phyloP scores from a whole-genome alignment of 2,888 invertebrate species.

The Dione juno region DNA sequence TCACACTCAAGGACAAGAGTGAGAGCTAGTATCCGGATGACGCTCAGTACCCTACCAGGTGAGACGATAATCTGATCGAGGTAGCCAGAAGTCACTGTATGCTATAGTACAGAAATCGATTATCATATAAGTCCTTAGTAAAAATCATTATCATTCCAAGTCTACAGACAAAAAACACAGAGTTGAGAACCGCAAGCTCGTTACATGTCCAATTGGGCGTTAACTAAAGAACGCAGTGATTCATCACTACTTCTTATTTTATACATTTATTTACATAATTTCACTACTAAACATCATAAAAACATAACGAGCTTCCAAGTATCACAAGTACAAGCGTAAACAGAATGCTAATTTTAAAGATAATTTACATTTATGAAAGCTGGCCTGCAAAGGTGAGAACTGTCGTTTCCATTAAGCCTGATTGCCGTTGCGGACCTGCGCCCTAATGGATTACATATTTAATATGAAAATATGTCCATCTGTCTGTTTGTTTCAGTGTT shows the following conservation, averaged over 20 bases:
- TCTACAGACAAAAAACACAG: too few species aligned
- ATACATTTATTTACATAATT: neutral
- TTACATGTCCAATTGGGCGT: too few species aligned
- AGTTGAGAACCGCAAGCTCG: too few species aligned
- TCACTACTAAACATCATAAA: neutral
- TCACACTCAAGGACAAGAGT: too few species aligned
- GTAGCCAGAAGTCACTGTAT: too few species aligned
- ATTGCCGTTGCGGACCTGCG: conserved; percentile 13
- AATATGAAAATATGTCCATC: conserved; percentile 25
- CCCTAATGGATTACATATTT: conserved; percentile 26
- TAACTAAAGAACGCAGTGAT: too few species aligned
- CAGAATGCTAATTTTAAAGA: conserved; percentile 23
- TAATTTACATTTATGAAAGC: conserved; percentile 28
- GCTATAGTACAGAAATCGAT: too few species aligned
- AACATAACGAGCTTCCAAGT: conserved; percentile 8
- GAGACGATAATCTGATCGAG: too few species aligned
- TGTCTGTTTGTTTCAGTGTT: conserved; percentile 2
- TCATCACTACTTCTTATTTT: neutral
- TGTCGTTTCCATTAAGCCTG: conserved; percentile 18
- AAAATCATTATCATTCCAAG: too few species aligned
- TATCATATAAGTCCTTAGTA: too few species aligned
- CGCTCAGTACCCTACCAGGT: too few species aligned
- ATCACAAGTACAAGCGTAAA: conserved; percentile 4
- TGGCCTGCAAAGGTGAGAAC: conserved; percentile 13
- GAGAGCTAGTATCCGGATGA: too few species aligned